These are phyloP conservation scores for Chionodraco myersi DNA, from an alignment of 2,113 vertebrate species.

Conservation along the genomic window DNA sequence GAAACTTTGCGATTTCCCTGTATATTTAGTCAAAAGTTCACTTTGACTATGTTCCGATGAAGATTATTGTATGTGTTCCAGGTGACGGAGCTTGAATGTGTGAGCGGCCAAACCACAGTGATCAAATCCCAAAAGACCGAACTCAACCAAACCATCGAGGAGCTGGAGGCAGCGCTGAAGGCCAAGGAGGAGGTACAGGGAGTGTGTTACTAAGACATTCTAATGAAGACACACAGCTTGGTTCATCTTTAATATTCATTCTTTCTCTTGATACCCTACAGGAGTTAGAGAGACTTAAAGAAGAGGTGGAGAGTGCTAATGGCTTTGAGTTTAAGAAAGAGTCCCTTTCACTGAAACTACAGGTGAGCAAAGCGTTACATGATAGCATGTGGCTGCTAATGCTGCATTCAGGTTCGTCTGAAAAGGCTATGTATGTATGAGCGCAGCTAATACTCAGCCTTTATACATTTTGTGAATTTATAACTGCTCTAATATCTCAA, in stretches of 20 bases:
- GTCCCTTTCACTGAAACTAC: conserved; percentile 89
- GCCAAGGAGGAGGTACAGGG: conserved; percentile 92
- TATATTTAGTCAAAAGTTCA: no score
- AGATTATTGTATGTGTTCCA: conserved; percentile 65
- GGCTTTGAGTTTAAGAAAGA: conserved; percentile 92
- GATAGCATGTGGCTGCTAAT: background rate
- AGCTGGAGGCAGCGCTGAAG: conserved; percentile 90
- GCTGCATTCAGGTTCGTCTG: background rate
- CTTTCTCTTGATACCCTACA: conserved; percentile 49
- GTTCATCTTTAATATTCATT: background rate
- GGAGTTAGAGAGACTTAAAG: conserved; percentile 95
- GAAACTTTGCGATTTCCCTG: no score
- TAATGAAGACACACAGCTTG: background rate
- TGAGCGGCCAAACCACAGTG: conserved; percentile 92
- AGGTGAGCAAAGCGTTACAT: conserved; percentile 78
- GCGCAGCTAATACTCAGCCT: background rate
- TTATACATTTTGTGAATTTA: background rate
- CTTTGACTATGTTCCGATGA: background rate
- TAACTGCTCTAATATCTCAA: background rate
- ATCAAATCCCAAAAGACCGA: conserved; percentile 96
- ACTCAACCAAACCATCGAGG: conserved; percentile 96
- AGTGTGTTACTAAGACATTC: background rate
- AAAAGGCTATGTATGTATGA: background rate
- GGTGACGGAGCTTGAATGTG: conserved; percentile 98
- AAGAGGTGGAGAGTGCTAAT: conserved; percentile 91